Evolutionary conservation across 2,797 vertebrate genomes (phyloP), one percentile per base, ranked within the genome.

Genomic region (Botia kubotai): DNA sequence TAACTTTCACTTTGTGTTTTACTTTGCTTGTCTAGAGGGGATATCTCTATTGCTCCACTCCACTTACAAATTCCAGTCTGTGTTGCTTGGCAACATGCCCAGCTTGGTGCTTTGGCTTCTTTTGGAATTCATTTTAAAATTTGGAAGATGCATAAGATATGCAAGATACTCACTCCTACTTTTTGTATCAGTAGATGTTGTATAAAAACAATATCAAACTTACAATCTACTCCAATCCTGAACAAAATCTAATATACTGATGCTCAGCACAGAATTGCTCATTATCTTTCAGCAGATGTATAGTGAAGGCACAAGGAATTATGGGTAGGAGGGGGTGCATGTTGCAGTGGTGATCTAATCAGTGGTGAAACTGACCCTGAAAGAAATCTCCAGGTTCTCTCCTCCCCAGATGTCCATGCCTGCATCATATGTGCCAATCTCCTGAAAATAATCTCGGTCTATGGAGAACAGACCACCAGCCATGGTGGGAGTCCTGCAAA

Each of bases 371-470:
- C 96, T 91, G 91, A 99, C 98, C 94, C 98, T 96, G 90, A 99
- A 99, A 81, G 98, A 99, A 91, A 99, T 99, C 93, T 99, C 98
- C 89, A 99, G 93, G 91, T 99, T 99, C 90, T 99, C 98, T 91
- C 98, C 98, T 82, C 97, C 97, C 97, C 98, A 99, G 91, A 99
- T 99, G 94, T 99, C 98, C 98, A 99, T 99, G 93, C 98, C 98
- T 87, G 97, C 96, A 89, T 99, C 98, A 60, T 99, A 99, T 0
- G 97, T 98, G 90, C 98, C 98, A 80, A 99, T 99, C 93, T 98
- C 96, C 89, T 98, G 97, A 89, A 99, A 99, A 92, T 99, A 99
- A 91, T 98, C 97, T 91, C 97, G 94, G 92, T 99, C 97, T 93
- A 99, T 99, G 86, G 98, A 98, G 92, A 99, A 99, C 86, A 99